Conservation (phyloP, 1,140 invertebrate genomes). For the Lepidostoma basale region DNA sequence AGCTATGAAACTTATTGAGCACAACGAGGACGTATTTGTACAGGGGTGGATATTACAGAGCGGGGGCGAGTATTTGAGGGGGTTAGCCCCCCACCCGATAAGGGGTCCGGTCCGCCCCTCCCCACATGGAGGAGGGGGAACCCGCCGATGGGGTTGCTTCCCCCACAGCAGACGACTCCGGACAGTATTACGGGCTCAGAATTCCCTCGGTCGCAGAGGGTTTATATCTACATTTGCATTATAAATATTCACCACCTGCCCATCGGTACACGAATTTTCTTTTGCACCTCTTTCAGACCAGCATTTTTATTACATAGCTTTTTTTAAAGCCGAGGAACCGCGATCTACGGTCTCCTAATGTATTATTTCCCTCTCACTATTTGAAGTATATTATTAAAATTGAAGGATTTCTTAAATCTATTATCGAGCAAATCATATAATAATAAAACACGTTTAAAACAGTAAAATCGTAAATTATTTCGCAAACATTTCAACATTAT, state of each 20-base stretch:
- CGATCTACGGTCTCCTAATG: no score
- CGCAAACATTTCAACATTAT: no score
- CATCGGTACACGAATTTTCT: not conserved
- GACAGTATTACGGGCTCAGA: not conserved
- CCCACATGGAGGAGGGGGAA: not conserved
- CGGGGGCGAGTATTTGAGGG: conserved; percentile 2
- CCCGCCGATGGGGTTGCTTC: not conserved
- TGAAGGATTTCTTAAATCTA: no score
- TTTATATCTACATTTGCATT: conserved; percentile 1
- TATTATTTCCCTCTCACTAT: no score
- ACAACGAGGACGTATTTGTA: not conserved
- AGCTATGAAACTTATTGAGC: not conserved
- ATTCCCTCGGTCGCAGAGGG: conserved; percentile 13
- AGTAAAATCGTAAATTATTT: no score
- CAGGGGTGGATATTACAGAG: conserved; percentile 21
- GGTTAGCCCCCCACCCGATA: not conserved
- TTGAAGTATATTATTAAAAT: no score
- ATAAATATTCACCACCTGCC: conserved; percentile 20
- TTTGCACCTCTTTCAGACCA: no score
- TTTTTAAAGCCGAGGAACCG: no score
- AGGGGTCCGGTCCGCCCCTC: conserved; percentile 1
- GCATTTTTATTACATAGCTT: no score
- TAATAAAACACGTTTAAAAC: no score
- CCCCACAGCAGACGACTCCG: not conserved
- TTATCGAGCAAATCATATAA: no score